Evolutionary conservation across 1,140 invertebrate species (phyloP).

Genomic region (Notospermus geniculatus): DNA sequence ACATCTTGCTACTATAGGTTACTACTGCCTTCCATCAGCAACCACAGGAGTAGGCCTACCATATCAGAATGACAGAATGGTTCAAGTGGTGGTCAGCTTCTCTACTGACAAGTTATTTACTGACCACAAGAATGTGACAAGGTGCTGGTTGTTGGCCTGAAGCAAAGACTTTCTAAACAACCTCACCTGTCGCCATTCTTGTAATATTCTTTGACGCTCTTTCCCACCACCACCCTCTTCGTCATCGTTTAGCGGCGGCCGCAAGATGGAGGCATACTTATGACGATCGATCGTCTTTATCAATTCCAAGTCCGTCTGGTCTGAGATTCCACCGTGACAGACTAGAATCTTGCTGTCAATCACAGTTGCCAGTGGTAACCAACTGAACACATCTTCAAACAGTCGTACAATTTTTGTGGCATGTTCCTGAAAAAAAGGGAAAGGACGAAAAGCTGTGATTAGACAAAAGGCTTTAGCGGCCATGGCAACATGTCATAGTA

Average conservation of each 20-base stretch:
- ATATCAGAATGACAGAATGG: no score
- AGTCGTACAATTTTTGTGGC: conserved; percentile 72
- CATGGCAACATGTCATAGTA: no score
- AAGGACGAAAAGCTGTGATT: no score
- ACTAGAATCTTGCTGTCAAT: conserved; percentile 83
- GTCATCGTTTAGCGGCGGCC: conserved; percentile 63
- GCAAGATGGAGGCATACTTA: conserved; percentile 78
- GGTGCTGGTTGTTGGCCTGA: no score
- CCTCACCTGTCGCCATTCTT: conserved; percentile 42
- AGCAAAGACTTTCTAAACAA: background rate
- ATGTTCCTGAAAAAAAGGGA: conserved; percentile 70
- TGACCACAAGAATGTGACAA: no score
- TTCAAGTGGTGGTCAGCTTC: no score
- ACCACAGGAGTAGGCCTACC: no score
- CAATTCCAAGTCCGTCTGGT: conserved; percentile 74
- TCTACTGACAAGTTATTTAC: no score
- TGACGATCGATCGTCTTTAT: conserved; percentile 73
- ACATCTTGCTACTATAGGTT: no score
- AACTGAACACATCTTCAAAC: conserved; percentile 84
- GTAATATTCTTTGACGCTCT: conserved; percentile 25
- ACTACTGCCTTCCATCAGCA: no score
- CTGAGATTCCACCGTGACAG: conserved; percentile 84
- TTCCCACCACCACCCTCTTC: conserved; percentile 9
- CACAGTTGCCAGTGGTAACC: conserved; percentile 83
- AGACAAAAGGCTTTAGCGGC: no score